Percentiles rank a stretch among this genome's conserved stretches.
Conservation (phyloP, 2,888 invertebrate genomes). For the Glyphotaelius pellucidus region DNA sequence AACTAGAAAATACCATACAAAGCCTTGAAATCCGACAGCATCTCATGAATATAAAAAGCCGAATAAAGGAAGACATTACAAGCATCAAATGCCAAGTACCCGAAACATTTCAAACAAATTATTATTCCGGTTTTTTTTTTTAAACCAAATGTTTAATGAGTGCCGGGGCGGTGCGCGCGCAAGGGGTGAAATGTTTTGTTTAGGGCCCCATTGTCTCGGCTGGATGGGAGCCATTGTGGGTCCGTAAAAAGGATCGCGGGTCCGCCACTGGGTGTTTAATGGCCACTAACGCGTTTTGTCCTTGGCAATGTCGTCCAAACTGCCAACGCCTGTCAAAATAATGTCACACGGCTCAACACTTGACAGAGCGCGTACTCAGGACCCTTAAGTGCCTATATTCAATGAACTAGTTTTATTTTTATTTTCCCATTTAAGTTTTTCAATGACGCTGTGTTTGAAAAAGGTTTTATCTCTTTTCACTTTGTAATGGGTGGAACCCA, state of each 20-base stretch:
- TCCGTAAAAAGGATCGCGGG: conserved; percentile 47
- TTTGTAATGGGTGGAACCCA: neutral
- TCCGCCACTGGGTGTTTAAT: conserved; percentile 44
- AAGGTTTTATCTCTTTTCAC: neutral
- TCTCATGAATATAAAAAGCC: conserved; percentile 43
- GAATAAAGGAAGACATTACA: conserved; percentile 37
- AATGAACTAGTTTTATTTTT: neutral
- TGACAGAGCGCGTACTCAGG: neutral
- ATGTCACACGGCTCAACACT: conserved; percentile 26
- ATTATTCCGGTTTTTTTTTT: conserved; percentile 45
- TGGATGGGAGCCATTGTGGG: conserved; percentile 46
- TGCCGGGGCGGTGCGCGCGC: conserved; percentile 30
- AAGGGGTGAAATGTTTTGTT: conserved; percentile 55
- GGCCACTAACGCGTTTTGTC: conserved; percentile 51
- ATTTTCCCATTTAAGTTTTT: neutral
- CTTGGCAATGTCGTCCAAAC: conserved; percentile 29
- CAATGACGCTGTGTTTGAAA: neutral
- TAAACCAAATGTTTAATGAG: conserved; percentile 54
- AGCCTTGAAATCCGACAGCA: conserved; percentile 11
- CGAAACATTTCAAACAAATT: conserved; percentile 51
- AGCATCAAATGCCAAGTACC: neutral
- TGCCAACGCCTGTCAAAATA: conserved; percentile 33
- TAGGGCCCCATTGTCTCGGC: conserved; percentile 51
- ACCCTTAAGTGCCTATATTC: neutral
- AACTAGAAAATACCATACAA: conserved; percentile 19